These are phyloP conservation scores for Philypnodon macrostomus DNA, from an alignment of 2,797 vertebrate genomes.

Conservation along the genomic window DNA sequence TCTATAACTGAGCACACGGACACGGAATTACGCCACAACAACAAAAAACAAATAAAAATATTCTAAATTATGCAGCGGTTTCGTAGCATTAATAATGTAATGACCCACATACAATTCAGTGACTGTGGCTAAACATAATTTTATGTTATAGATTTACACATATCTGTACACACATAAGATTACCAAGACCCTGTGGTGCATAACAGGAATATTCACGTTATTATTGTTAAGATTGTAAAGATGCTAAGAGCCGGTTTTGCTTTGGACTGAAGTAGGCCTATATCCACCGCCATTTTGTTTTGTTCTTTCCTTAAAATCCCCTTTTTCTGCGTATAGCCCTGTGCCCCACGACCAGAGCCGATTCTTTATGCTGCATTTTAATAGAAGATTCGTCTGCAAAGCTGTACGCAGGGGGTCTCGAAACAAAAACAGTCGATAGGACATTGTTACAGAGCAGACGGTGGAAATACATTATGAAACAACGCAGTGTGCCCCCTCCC, in stretches of 20 bases:
- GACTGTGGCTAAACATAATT: constrained; percentile 8
- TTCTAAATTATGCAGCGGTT: no score
- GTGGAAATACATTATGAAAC: constrained; percentile 67
- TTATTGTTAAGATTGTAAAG: neutral
- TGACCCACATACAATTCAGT: neutral
- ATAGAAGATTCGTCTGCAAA: neutral
- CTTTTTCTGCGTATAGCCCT: constrained; percentile 28
- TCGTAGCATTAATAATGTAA: no score
- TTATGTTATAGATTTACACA: neutral
- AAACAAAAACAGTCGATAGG: neutral
- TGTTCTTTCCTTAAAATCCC: constrained; percentile 66
- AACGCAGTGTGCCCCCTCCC: constrained; percentile 64
- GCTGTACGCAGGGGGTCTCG: neutral
- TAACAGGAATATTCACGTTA: fast-evolving
- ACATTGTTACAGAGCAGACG: constrained; percentile 11
- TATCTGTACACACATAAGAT: neutral
- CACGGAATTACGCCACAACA: neutral
- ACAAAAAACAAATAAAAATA: neutral
- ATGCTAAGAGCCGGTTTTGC: neutral
- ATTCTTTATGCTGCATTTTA: neutral
- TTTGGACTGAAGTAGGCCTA: constrained; percentile 50
- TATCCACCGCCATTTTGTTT: constrained; percentile 83
- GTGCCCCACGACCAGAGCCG: no score
- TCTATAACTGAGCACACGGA: neutral
- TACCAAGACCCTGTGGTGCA: fast-evolving